Percentiles rank a stretch among this genome's conserved stretches.
Conservation (phyloP, 2,888 invertebrate species). For the Cinara cedri region DNA sequence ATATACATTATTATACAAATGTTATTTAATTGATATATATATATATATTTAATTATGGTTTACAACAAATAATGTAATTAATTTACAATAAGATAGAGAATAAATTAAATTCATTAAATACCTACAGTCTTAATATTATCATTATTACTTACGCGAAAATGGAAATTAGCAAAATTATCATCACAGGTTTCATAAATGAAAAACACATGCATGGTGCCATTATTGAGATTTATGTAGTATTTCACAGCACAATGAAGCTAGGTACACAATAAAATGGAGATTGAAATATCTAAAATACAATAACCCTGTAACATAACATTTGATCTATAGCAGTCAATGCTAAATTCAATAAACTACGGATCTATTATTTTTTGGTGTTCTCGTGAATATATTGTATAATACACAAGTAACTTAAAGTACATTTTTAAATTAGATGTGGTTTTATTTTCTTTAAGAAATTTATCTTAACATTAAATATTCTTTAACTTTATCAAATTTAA, state of each 20-base stretch:
- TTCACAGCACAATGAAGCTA: slow-evolving; percentile 39
- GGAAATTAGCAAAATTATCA: slow-evolving; percentile 38
- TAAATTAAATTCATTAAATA: no score
- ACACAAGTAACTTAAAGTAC: background rate
- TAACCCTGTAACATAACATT: slow-evolving; percentile 50
- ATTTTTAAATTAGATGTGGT: no score
- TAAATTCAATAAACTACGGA: slow-evolving; percentile 1
- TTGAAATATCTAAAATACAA: slow-evolving; percentile 37
- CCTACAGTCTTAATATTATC: background rate
- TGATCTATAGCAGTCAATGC: slow-evolving; percentile 34
- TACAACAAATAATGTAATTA: background rate
- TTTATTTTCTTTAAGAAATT: no score
- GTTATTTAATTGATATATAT: background rate
- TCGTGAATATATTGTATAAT: background rate
- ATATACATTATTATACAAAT: background rate
- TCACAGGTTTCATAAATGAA: slow-evolving; percentile 41
- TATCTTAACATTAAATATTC: no score
- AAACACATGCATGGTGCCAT: slow-evolving; percentile 42
- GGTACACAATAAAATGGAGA: slow-evolving; percentile 5
- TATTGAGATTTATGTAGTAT: slow-evolving; percentile 35
- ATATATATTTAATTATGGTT: background rate
- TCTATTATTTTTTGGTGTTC: background rate
- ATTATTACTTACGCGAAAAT: slow-evolving; percentile 56
- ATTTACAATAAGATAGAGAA: no score
- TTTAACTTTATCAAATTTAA: no score